These are phyloP conservation scores for Phenganax subtilis DNA, from an alignment of 92 coral and sea anemone genomes.

Conservation along the genomic window DNA sequence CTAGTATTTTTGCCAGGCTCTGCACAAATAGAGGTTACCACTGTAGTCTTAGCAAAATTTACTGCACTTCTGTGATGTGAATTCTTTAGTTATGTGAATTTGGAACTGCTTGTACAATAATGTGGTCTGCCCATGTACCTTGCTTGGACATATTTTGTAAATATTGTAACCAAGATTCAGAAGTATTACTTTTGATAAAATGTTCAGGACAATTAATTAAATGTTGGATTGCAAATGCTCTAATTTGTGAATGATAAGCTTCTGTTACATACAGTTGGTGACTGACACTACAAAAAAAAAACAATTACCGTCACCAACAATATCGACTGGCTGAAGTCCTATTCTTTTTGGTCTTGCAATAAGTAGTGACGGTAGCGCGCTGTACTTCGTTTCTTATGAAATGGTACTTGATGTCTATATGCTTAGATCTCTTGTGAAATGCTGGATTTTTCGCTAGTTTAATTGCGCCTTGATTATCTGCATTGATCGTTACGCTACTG, in stretches of 20 bases:
- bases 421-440: too few species aligned
- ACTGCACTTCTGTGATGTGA: not conserved
- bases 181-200: constrained; percentile 20
- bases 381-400: too few species aligned
- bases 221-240: constrained; percentile 34
- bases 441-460: too few species aligned
- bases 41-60: constrained; percentile 3
- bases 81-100: too few species aligned
- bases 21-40: not conserved
- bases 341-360: constrained; percentile 31
- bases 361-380: not conserved
- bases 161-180: constrained; percentile 12
- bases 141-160: not conserved
- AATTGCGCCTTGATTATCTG: too few species aligned
- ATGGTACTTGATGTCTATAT: too few species aligned
- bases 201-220: constrained; percentile 1
- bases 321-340: constrained; percentile 32
- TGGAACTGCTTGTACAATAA: not conserved
- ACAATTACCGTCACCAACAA: constrained; percentile 48
- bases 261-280: constrained; percentile 40
- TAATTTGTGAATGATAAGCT: constrained; percentile 37
- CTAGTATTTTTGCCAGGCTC: too few species aligned
- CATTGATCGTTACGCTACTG: too few species aligned
- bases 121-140: not conserved
- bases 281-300: constrained; percentile 47